Evolutionary conservation across 2,888 invertebrate genomes (phyloP), one percentile per base, ranked within the genome.

Genomic region (Plebejus anna): DNA sequence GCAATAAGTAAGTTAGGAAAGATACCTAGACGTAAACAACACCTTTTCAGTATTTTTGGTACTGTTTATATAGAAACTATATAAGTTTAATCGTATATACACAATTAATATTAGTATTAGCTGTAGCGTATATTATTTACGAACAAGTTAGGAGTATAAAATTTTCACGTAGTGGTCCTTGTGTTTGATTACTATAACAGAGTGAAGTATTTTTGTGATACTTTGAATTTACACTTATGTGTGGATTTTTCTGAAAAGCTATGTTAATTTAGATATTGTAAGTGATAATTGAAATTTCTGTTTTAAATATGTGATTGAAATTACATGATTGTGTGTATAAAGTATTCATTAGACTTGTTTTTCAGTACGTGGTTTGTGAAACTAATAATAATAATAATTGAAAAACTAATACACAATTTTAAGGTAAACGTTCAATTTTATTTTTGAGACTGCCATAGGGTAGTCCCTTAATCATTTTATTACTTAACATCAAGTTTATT

Each of bases 41-140:
- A 89, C 91, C 92, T 88, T 86, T 88, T 89, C 93, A 93, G 92
- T 93, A 92, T 92, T 92, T 86, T 84, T 83, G 83, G 86, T 89
- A 90, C 89, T 88, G 88, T 90, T 90, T 88, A 85, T 84, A 85
- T 82, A 84, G 85, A 82, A 83, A 85, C 83, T 90, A 87, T 86
- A 88, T 86, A 88, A 87, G 86, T 79, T 85, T 87, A 88, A 90
- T 87, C 88, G 83, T 91, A 90, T 90, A 89, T 90, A 91, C 90
- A 91, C 89, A 88, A 86, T 88, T 55, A 87, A 87, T 85, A 85
- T 87, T 91, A 91, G 90, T 83, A 78, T 84, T 91, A 92, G 91
- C 87, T 86, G 85, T 84, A 88, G 92, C 91, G 90, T 88, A 88
- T 89, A 87, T 88, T 89, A 88, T 89, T 83, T 86, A 83, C 82